Percentiles rank a stretch among this genome's conserved stretches.
These are phyloP conservation scores for Andrena praecox DNA, from an alignment of 2,888 invertebrate species.

Conservation along the genomic window DNA sequence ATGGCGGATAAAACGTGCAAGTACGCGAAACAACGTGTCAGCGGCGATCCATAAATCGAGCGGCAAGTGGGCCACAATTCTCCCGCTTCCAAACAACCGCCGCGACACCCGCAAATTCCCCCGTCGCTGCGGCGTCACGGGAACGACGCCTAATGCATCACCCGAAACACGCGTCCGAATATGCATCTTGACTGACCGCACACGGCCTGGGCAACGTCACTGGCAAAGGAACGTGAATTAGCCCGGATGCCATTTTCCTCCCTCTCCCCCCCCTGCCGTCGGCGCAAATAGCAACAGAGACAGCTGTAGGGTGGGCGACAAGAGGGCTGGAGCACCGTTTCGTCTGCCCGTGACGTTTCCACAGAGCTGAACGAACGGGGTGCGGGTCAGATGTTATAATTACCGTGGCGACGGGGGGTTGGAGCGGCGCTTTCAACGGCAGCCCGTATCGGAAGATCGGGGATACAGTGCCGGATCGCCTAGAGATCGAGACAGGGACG, in stretches of 20 bases:
- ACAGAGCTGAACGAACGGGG: slow-evolving; percentile 17
- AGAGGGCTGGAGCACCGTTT: slow-evolving; percentile 10
- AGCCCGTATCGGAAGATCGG: slow-evolving; percentile 18
- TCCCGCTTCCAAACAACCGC: slow-evolving; percentile 31
- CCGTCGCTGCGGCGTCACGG: slow-evolving; percentile 22
- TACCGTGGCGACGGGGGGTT: slow-evolving; percentile 31
- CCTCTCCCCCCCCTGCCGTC: background rate
- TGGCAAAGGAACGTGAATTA: slow-evolving; percentile 57
- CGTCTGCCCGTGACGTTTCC: slow-evolving; percentile 64
- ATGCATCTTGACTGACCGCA: slow-evolving; percentile 53
- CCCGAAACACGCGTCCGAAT: slow-evolving; percentile 39
- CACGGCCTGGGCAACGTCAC: slow-evolving; percentile 17
- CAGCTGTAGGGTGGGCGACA: background rate
- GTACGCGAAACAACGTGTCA: slow-evolving; percentile 8
- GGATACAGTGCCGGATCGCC: background rate
- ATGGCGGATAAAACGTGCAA: background rate
- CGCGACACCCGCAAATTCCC: slow-evolving; percentile 45
- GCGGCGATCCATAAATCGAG: slow-evolving; percentile 31
- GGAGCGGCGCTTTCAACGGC: slow-evolving; percentile 54
- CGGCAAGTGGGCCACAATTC: slow-evolving; percentile 40
- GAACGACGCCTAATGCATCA: slow-evolving; percentile 44
- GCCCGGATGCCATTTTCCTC: slow-evolving; percentile 48
- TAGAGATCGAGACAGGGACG: slow-evolving; percentile 32
- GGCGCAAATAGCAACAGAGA: background rate
- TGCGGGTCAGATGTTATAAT: slow-evolving; percentile 64